Evolutionary conservation across 2,797 vertebrate species (phyloP).

Genomic region (Bothrops alternatus): DNA sequence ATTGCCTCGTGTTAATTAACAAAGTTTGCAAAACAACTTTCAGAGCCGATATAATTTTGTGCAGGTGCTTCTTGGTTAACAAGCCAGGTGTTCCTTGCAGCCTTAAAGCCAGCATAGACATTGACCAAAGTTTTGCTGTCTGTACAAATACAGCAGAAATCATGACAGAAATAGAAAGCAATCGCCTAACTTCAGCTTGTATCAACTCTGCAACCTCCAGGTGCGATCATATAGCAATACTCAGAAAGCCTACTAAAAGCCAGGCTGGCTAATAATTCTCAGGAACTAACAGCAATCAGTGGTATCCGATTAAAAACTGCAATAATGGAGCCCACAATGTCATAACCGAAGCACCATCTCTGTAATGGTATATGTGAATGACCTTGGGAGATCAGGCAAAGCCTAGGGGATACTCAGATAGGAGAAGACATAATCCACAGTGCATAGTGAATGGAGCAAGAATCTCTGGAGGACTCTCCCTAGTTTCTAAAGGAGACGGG

Average conservation of each 20-base stretch:
- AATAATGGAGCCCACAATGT: not conserved
- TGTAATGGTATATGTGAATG: not conserved
- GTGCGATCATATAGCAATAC: not conserved
- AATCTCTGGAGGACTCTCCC: not conserved
- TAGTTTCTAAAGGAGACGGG: not conserved
- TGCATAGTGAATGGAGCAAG: not conserved
- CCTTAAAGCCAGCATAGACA: constrained; percentile 30
- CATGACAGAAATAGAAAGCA: not conserved
- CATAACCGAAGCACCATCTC: not conserved
- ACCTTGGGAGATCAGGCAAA: not conserved
- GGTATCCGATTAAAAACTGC: not conserved
- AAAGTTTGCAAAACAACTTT: constrained; percentile 64
- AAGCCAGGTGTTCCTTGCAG: constrained; percentile 61
- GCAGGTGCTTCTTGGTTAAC: constrained; percentile 65
- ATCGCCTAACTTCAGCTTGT: not conserved
- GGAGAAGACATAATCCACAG: not conserved
- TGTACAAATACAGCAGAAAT: constrained; percentile 15
- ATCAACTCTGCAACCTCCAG: not conserved
- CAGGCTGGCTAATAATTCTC: not conserved
- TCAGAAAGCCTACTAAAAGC: not conserved
- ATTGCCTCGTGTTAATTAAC: constrained; percentile 65
- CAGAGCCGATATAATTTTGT: constrained; percentile 56
- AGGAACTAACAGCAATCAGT: not conserved
- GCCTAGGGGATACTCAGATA: not conserved
- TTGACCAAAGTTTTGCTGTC: constrained; percentile 34